These are phyloP conservation scores for Eutrigla gurnardus DNA, from an alignment of 2,797 vertebrate genomes.

Conservation along the genomic window DNA sequence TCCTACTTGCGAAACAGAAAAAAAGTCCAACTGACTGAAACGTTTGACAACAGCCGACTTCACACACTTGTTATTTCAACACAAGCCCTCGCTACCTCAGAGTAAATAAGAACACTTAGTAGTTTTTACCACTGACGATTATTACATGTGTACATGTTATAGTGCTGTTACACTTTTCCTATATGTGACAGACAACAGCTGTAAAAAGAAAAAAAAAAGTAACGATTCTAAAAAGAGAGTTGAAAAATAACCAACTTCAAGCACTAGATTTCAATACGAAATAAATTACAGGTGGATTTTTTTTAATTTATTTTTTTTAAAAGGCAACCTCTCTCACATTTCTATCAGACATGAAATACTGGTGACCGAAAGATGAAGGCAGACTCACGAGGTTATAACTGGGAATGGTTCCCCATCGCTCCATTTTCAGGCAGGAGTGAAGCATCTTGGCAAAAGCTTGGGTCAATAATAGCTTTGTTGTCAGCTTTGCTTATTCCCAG, in stretches of 20 bases:
- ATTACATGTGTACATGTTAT: conserved; percentile 27
- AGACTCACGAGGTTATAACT: conserved; percentile 45
- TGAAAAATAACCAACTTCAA: conserved; percentile 14
- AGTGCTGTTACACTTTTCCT: conserved; percentile 22
- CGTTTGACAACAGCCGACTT: conserved; percentile 25
- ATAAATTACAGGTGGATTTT: conserved; percentile 21
- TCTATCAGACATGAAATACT: conserved; percentile 36
- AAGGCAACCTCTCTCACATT: conserved; percentile 37
- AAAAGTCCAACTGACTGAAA: conserved; percentile 23
- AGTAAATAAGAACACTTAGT: conserved; percentile 57
- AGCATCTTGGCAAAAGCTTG: conserved; percentile 54
- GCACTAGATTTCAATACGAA: conserved; percentile 20
- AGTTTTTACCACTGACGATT: conserved; percentile 19
- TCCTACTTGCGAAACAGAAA: conserved; percentile 21
- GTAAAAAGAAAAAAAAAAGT: conserved; percentile 23
- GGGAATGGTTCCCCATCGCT: conserved; percentile 46
- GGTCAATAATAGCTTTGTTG: conserved; percentile 56
- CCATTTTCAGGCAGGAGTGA: conserved; percentile 57
- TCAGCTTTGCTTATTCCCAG: conserved; percentile 72
- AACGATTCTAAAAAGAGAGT: conserved; percentile 32
- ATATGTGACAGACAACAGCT: conserved; percentile 10
- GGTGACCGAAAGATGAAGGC: conserved; percentile 26
- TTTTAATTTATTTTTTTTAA: background rate
- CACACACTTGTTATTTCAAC: conserved; percentile 20
- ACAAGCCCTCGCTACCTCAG: conserved; percentile 30